Evolutionary conservation across 2,113 vertebrate genomes (phyloP), one percentile per base, ranked within the genome.

Genomic region (Barbus barbus): DNA sequence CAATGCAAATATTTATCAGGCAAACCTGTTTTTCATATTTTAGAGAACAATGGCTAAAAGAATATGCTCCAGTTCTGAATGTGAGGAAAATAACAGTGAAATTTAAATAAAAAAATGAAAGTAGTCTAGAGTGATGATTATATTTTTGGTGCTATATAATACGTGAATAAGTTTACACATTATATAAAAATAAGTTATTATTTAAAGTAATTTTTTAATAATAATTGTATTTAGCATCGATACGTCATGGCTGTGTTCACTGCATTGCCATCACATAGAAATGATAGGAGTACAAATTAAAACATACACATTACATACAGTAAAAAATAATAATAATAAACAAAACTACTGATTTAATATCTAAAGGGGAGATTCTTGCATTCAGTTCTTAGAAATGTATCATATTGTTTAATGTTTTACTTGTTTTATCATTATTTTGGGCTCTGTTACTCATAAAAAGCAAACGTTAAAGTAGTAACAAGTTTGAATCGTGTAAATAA

Each of bases 311-410:
- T 67, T 67, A 20, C 28, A 67, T 20, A 33, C 31, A 67, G 2
- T 20, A n/a, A n/a, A n/a, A n/a, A n/a, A n/a, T n/a, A n/a, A n/a
- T n/a, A n/a, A n/a, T n/a, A n/a, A n/a, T n/a, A n/a, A n/a, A n/a
- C n/a, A 51, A 51, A 18, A 20, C 6, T 36, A 22, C 4, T 69
- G 65, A 38, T 38, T 71, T 14, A 44, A 44, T n/a, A 24, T 44
- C 22, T 41, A 72, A 72, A 44, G n/a, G 38, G 69, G 69, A 72
- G 69, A 24, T 72, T 72, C 38, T 72, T 44, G 69, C 69, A 72
- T 72, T 41, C 41, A 24, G 38, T 72, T 38, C 69, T 72, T 44
- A 24, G n/a, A 38, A 44, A 72, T 24, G 36, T 14, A 72, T 69
- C 28, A 36, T 69, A 28, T 51, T 58, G 36, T 72, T 31, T 51